Evolutionary conservation across 64 coral and sea anemone species (phyloP).

Genomic region (Dendronephthya gigantea): DNA sequence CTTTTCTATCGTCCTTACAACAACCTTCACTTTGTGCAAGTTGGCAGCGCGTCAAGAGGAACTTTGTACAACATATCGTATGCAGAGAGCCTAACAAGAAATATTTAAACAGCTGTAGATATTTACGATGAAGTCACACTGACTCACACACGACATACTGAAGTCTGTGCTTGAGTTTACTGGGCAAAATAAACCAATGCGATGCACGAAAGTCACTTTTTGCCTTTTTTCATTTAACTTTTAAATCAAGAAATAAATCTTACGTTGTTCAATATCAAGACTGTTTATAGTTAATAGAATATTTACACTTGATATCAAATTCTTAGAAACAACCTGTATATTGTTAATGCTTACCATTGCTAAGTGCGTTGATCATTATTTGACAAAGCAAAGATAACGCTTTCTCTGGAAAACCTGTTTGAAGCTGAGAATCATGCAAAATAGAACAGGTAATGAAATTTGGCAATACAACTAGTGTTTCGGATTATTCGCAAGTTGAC

Average conservation of each 20-base stretch:
- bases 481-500: not conserved
- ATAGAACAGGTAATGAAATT: no score
- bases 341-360: slow-evolving; percentile 79
- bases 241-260: no score
- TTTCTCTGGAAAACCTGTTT: slow-evolving; percentile 49
- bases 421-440: slow-evolving; percentile 34
- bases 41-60: slow-evolving; percentile 74
- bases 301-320: not conserved
- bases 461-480: not conserved
- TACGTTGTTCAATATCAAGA: no score
- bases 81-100: slow-evolving; percentile 49
- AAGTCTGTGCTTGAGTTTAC: no score
- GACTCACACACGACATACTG: no score
- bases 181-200: no score
- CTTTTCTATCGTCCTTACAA: slow-evolving; percentile 35
- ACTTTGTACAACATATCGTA: slow-evolving; percentile 59
- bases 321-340: not conserved
- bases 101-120: not conserved
- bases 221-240: no score
- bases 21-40: slow-evolving; percentile 38
- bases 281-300: no score
- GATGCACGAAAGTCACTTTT: no score
- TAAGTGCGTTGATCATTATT: slow-evolving; percentile 69
- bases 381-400: slow-evolving; percentile 43
- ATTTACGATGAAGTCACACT: not conserved